Conservation (phyloP, 2,888 invertebrate species). For the Bombyx huttoni region DNA sequence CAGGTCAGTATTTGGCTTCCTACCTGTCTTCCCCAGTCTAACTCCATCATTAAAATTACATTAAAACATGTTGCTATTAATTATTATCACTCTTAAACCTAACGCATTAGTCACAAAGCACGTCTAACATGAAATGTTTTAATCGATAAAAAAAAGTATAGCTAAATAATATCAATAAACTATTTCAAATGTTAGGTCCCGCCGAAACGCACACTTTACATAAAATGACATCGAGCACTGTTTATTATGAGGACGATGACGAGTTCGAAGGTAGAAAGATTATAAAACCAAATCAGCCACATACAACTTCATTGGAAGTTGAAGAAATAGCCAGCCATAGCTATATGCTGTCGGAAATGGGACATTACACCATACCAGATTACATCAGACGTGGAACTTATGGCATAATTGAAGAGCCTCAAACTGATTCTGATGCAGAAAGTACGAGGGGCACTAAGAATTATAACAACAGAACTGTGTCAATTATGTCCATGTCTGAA, state of each 20-base stretch:
- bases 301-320: slow-evolving; percentile 68
- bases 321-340: slow-evolving; percentile 75
- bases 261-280: slow-evolving; percentile 48
- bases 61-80: neutral
- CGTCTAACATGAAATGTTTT: neutral
- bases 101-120: slow-evolving; percentile 3
- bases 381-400: slow-evolving; percentile 54
- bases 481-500: slow-evolving; percentile 77
- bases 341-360: slow-evolving; percentile 70
- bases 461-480: slow-evolving; percentile 66
- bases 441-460: slow-evolving; percentile 40
- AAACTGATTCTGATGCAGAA: slow-evolving; percentile 64
- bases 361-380: slow-evolving; percentile 56
- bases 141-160: slow-evolving; percentile 1
- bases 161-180: slow-evolving; percentile 42
- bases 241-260: slow-evolving; percentile 68
- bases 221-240: slow-evolving; percentile 75
- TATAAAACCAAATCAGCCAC: slow-evolving; percentile 58
- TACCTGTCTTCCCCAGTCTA: slow-evolving; percentile 38
- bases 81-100: neutral
- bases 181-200: slow-evolving; percentile 75
- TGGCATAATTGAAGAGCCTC: slow-evolving; percentile 66
- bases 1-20: slow-evolving; percentile 72
- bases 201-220: slow-evolving; percentile 77
- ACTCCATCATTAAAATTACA: slow-evolving; percentile 4